These are phyloP conservation scores for Matsumurasca onukii DNA, from an alignment of 1,140 invertebrate genomes.

Conservation along the genomic window DNA sequence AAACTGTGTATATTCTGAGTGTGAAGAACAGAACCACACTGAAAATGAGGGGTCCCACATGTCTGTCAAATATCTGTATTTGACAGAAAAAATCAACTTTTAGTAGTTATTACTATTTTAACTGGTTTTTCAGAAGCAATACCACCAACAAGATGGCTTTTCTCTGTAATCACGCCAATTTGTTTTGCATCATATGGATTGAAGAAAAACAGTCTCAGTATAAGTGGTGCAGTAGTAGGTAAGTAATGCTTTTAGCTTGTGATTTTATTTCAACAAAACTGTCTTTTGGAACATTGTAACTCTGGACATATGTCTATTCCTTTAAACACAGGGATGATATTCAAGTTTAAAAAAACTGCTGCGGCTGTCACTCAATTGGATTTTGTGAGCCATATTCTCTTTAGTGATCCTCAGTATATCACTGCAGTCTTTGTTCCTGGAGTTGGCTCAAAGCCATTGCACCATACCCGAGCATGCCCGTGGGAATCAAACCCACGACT, in stretches of 20 bases:
- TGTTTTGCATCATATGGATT: conserved; percentile 65
- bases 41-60: background rate
- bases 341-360: background rate
- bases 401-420: too few relatives aligned
- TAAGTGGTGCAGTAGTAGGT: conserved; percentile 72
- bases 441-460: background rate
- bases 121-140: conserved; percentile 59
- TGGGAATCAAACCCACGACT: too few relatives aligned
- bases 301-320: background rate
- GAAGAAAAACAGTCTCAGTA: conserved; percentile 63
- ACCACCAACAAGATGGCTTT: conserved; percentile 72
- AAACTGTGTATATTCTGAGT: background rate
- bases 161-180: conserved; percentile 67
- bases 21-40: background rate
- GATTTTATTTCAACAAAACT: background rate
- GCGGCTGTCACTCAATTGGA: background rate
- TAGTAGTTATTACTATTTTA: background rate
- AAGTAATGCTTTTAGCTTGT: conserved; percentile 32
- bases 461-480: too few relatives aligned
- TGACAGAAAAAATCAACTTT: background rate
- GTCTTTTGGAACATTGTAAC: background rate
- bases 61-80: background rate
- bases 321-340: background rate
- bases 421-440: background rate
- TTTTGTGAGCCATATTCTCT: background rate